Percentiles rank a stretch among this genome's conserved stretches.
Evolutionary conservation across 2,888 invertebrate species (phyloP).

Genomic region (Lithophane semibrunnea): DNA sequence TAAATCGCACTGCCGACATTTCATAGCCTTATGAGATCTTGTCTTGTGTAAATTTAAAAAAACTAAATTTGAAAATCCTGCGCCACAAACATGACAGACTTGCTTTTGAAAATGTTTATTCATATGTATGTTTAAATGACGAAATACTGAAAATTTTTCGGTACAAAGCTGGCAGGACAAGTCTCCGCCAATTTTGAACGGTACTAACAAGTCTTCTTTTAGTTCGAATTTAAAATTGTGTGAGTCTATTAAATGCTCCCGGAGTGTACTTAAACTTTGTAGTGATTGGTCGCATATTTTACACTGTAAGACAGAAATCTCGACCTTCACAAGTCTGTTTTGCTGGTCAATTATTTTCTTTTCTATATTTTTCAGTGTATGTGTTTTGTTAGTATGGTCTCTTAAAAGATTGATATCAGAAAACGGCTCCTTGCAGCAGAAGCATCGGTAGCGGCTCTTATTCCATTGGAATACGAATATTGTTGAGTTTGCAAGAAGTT

Average conservation of each 20-base stretch:
- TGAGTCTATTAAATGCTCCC: slow-evolving; percentile 71
- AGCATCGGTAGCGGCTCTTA: slow-evolving; percentile 83
- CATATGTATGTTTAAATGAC: slow-evolving; percentile 83
- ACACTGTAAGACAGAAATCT: slow-evolving; percentile 79
- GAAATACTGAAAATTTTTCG: slow-evolving; percentile 76
- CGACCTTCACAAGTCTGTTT: slow-evolving; percentile 83
- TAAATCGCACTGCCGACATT: slow-evolving; percentile 76
- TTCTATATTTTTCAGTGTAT: slow-evolving; percentile 78
- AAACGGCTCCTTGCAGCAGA: slow-evolving; percentile 84
- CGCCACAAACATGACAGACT: slow-evolving; percentile 84
- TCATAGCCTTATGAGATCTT: slow-evolving; percentile 74
- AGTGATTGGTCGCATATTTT: slow-evolving; percentile 74
- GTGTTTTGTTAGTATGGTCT: slow-evolving; percentile 74
- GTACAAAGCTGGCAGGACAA: slow-evolving; percentile 82
- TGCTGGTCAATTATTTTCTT: slow-evolving; percentile 82
- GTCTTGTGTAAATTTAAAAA: slow-evolving; percentile 83
- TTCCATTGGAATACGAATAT: slow-evolving; percentile 85
- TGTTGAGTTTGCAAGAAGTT: slow-evolving; percentile 87
- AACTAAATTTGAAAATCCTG: slow-evolving; percentile 82
- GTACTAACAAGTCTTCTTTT: slow-evolving; percentile 79
- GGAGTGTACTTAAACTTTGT: slow-evolving; percentile 69
- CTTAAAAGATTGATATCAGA: slow-evolving; percentile 75
- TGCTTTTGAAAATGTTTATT: slow-evolving; percentile 85
- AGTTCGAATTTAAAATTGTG: slow-evolving; percentile 74
- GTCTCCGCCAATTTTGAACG: slow-evolving; percentile 78